phyloP scores from a whole-genome alignment of 2,888 invertebrate species.

The Cynaeus angustus region DNA sequence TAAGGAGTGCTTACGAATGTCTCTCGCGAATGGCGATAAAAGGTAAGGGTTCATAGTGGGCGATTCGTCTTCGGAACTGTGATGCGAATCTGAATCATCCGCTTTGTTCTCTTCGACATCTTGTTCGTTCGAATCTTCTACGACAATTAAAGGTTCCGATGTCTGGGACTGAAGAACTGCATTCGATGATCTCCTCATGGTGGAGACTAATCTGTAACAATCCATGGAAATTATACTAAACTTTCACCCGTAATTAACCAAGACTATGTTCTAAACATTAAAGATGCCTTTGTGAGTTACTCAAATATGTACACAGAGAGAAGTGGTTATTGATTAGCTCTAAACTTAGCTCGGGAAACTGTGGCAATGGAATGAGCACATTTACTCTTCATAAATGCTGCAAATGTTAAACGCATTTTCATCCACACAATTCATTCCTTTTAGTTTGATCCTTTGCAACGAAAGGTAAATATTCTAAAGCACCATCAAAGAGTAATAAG shows the following conservation, averaged over 20 bases:
- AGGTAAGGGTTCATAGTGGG: slow-evolving; percentile 84
- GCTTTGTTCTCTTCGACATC: slow-evolving; percentile 73
- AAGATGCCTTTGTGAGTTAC: slow-evolving; percentile 42
- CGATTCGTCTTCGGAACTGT: slow-evolving; percentile 84
- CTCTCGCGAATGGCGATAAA: slow-evolving; percentile 84
- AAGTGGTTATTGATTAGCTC: slow-evolving; percentile 49
- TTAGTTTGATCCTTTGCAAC: no score
- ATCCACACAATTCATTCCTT: not conserved
- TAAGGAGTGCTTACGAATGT: slow-evolving; percentile 86
- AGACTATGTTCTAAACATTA: slow-evolving; percentile 8
- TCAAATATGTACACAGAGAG: slow-evolving; percentile 43
- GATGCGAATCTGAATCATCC: slow-evolving; percentile 72
- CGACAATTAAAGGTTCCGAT: slow-evolving; percentile 86
- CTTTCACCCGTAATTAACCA: slow-evolving; percentile 27
- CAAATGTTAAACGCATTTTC: slow-evolving; percentile 8
- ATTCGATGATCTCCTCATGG: slow-evolving; percentile 80
- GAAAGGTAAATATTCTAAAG: no score
- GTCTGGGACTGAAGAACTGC: slow-evolving; percentile 74
- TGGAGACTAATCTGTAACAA: slow-evolving; percentile 30
- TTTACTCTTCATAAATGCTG: slow-evolving; percentile 16
- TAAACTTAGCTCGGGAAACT: slow-evolving; percentile 49
- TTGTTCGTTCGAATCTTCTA: slow-evolving; percentile 84
- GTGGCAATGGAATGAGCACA: slow-evolving; percentile 35
- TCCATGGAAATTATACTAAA: not conserved
- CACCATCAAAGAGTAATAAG: no score